Percentiles rank a stretch among this genome's conserved stretches.
phyloP scores from a whole-genome alignment of 2,113 vertebrate genomes.

The Empidonax traillii region DNA sequence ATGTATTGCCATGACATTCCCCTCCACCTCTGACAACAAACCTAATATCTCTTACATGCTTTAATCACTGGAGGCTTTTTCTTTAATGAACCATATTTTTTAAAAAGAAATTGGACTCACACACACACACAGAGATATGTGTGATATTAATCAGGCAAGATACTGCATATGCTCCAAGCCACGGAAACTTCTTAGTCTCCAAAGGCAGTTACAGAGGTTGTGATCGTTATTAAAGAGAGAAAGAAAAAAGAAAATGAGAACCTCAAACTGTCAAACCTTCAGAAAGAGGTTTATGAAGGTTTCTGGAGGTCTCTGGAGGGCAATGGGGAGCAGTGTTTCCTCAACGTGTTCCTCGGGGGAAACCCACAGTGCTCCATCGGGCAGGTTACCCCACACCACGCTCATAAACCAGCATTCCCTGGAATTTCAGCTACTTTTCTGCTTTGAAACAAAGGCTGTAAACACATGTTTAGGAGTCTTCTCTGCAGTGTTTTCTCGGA shows the following conservation, averaged over 20 bases:
- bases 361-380: rapidly evolving
- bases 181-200: slow-evolving; percentile 5
- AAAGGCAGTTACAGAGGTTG: background rate
- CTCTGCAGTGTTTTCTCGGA: background rate
- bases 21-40: background rate
- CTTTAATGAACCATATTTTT: background rate
- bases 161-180: background rate
- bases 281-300: background rate
- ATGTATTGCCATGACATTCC: background rate
- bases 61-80: background rate
- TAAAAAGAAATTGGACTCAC: background rate
- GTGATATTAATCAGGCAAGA: slow-evolving; percentile 23
- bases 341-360: background rate
- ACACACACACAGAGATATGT: background rate
- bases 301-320: background rate
- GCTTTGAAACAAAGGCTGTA: background rate
- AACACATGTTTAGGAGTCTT: background rate
- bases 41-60: background rate
- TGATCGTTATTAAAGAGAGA: background rate
- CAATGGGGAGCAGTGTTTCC: background rate
- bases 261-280: background rate
- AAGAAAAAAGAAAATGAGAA: background rate
- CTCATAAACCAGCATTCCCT: background rate
- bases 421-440: background rate
- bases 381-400: rapidly evolving